phyloP scores from a whole-genome alignment of 2,113 vertebrate genomes.

The Malaclemys terrapin region DNA sequence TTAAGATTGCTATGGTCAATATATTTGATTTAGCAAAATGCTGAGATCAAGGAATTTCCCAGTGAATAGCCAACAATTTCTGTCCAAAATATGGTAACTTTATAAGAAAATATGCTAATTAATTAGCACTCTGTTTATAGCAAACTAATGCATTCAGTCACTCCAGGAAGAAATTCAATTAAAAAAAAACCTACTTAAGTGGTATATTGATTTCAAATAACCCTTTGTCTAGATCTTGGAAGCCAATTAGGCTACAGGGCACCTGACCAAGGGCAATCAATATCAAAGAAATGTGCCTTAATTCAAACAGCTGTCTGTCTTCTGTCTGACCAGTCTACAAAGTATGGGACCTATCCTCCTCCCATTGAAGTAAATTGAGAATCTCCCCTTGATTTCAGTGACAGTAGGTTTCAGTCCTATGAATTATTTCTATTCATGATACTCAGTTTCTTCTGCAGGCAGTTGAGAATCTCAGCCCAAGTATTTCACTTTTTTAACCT shows the following conservation, averaged over 20 bases:
- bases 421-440: neutral
- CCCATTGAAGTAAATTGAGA: neutral
- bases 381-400: neutral
- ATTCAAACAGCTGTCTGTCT: neutral
- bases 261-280: neutral
- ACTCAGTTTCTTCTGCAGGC: neutral
- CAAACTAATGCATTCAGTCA: neutral
- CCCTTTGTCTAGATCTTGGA: neutral
- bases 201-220: neutral
- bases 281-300: neutral
- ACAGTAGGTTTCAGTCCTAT: neutral
- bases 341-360: neutral
- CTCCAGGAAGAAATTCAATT: neutral
- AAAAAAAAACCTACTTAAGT: neutral
- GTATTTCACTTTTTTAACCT: neutral
- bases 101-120: neutral
- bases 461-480: neutral
- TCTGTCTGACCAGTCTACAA: neutral
- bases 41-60: neutral
- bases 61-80: neutral
- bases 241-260: neutral
- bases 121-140: neutral
- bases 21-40: neutral
- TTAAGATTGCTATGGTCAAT: neutral
- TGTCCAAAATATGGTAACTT: neutral